phyloP scores from a whole-genome alignment of 2,888 invertebrate species.

The Himalopsyche anomala region DNA sequence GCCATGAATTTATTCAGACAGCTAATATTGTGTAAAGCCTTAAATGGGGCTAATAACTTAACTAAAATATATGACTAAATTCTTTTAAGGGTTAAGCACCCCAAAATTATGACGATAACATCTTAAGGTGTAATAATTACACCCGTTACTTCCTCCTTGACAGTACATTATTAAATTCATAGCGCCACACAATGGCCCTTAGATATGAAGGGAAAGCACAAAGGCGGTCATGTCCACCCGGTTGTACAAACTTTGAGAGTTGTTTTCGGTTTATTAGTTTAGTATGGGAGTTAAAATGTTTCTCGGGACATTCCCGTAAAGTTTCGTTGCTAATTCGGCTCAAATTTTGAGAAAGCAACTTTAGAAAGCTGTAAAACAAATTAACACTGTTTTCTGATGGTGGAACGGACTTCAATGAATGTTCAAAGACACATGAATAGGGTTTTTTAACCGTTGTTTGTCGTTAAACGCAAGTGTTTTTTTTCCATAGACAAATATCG shows the following conservation, averaged over 20 bases:
- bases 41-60: no score
- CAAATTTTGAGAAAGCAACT: not conserved
- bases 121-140: slow-evolving; percentile 14
- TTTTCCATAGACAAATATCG: no score
- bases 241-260: not conserved
- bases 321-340: not conserved
- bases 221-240: not conserved
- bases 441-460: no score
- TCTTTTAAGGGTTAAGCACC: not conserved
- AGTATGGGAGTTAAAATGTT: slow-evolving; percentile 30
- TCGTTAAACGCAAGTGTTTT: no score
- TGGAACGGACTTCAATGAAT: not conserved
- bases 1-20: no score
- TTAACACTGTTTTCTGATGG: slow-evolving; percentile 8
- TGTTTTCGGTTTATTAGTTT: slow-evolving; percentile 30
- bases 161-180: slow-evolving; percentile 6
- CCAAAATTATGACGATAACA: not conserved
- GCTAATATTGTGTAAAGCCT: no score
- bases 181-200: not conserved
- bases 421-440: not conserved
- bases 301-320: slow-evolving; percentile 15
- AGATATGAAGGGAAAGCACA: slow-evolving; percentile 17
- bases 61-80: no score
- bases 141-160: not conserved
- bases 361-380: not conserved